Conservation (phyloP, 2,797 vertebrate species). For the Chelmon rostratus region DNA sequence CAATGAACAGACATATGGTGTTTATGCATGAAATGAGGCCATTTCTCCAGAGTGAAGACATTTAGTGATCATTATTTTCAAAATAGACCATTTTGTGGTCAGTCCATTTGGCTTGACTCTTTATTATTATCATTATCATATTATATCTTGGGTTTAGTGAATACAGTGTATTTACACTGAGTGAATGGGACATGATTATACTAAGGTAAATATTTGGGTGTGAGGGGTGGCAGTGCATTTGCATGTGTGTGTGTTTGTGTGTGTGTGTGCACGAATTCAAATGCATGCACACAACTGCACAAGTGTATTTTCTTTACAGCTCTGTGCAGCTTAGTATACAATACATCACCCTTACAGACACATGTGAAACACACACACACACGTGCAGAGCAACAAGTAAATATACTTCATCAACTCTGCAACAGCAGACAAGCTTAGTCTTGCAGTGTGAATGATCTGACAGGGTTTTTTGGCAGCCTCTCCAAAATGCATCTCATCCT, state of each 20-base stretch:
- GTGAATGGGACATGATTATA: slow-evolving; percentile 47
- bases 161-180: slow-evolving; percentile 47
- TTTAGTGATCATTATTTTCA: slow-evolving; percentile 40
- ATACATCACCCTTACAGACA: slow-evolving; percentile 27
- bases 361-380: slow-evolving; percentile 35
- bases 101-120: slow-evolving; percentile 15
- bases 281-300: slow-evolving; percentile 13
- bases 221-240: slow-evolving; percentile 19
- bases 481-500: slow-evolving; percentile 48
- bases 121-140: slow-evolving; percentile 46
- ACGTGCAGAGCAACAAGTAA: slow-evolving; percentile 34
- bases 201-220: slow-evolving; percentile 59
- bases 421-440: slow-evolving; percentile 41
- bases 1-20: slow-evolving; percentile 31
- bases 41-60: slow-evolving; percentile 33
- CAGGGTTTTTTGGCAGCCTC: slow-evolving; percentile 56
- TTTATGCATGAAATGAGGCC: slow-evolving; percentile 45
- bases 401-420: slow-evolving; percentile 29
- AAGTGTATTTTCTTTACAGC: slow-evolving; percentile 4
- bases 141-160: slow-evolving; percentile 28
- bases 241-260: neutral
- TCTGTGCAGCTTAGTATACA: slow-evolving; percentile 22
- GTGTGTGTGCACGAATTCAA: neutral
- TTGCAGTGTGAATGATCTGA: slow-evolving; percentile 54
- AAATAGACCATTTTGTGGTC: slow-evolving; percentile 41